Base-by-base conservation (phyloP, 2,797 vertebrate species). In the Ambastaia sidthimunki region DNA sequence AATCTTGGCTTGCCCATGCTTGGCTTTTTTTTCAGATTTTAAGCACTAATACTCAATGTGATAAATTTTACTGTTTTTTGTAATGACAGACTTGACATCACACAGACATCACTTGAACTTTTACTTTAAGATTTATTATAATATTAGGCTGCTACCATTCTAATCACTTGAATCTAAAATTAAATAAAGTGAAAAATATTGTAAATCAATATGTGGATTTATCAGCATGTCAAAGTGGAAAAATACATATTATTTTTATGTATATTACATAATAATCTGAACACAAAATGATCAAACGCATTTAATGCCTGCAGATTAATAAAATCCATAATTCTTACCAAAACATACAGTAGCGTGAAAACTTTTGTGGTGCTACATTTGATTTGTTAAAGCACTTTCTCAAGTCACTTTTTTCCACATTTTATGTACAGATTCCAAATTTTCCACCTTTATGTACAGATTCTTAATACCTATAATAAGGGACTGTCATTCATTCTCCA, bases 201-300 rank as follows among this genome's bases (percentile, higher is more conserved):
- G 47, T 28, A 78, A 71, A 12, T 62, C 44, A 70, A 71, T 16
- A 41, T 47, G 34, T 80, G 28, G 12, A 69, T 62, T 23, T 54
- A 76, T 65, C 31, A 75, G 31, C 50, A 54, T 63, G 69, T 67
- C 18, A 44, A 37, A 66, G 41, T 18, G 41, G 44, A 3, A 62
- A 78, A 71, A 78, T 63, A 71, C 41, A 71, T 31, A 70, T 50
- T 25, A 34, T 19, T 62, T 78, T 52, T 28, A 28, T 28, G 28
- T 28, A 28, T 28, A 28, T 28, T 28, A 28, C 28, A 28, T 28
- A 28, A 2, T 78, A 28, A 2, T 78, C 68, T 71, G 44, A 57
- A 78, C 67, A 78, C 47, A 78, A 63, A 78, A 71, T 63, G 47
- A 71, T 28, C 31, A 78, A 12, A 23, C 62, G 57, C 31, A 78